phyloP scores from a whole-genome alignment of 2,113 vertebrate genomes.

The Nesospiza acunhae region DNA sequence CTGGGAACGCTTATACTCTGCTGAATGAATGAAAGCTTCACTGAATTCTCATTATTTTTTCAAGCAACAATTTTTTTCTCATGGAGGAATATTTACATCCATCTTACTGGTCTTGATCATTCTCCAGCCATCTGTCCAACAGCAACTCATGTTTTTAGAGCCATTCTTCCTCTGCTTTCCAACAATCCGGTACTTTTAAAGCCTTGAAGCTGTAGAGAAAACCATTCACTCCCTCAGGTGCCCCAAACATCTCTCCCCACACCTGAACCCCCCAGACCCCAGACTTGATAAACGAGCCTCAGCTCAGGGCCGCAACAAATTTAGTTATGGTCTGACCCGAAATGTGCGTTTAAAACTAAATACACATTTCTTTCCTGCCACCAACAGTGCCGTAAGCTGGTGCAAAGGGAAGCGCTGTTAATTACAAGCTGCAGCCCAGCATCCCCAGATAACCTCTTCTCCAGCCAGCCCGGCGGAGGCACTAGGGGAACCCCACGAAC shows the following conservation, averaged over 20 bases:
- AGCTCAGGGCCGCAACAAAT: background rate
- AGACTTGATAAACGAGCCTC: background rate
- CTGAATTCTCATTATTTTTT: background rate
- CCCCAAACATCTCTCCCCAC: too few relatives aligned
- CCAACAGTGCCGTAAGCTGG: background rate
- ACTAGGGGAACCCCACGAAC: fast-evolving
- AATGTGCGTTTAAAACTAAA: background rate
- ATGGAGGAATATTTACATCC: background rate
- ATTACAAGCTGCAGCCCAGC: background rate
- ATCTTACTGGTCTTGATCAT: background rate
- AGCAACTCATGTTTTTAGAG: background rate
- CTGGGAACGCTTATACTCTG: fast-evolving
- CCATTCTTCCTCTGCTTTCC: background rate
- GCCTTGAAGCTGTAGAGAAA: background rate
- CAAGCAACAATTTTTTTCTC: background rate
- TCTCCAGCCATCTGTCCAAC: background rate
- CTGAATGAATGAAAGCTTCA: background rate
- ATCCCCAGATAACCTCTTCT: background rate
- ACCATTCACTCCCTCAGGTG: background rate
- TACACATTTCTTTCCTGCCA: background rate
- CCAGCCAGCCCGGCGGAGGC: too few relatives aligned
- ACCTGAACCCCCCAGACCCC: background rate
- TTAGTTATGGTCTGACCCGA: background rate
- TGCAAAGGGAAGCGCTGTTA: background rate
- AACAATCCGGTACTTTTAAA: background rate